Percentiles rank a stretch among this genome's conserved stretches.
Evolutionary conservation across 2,888 invertebrate species (phyloP).

Genomic region (Ophion ellenae): DNA sequence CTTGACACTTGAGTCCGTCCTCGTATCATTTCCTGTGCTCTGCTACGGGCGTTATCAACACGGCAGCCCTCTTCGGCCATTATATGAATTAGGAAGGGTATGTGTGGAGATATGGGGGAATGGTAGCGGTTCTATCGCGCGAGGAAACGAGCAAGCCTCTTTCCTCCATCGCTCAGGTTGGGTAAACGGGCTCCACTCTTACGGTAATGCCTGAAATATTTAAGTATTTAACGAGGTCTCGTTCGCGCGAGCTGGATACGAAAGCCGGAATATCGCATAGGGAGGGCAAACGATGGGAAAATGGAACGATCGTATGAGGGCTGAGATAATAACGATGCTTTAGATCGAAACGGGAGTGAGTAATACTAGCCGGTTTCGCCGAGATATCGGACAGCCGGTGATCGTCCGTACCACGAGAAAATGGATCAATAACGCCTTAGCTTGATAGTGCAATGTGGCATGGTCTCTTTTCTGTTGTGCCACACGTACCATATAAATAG

Average conservation of each 20-base stretch:
- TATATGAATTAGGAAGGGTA: conserved; percentile 43
- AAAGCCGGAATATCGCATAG: neutral
- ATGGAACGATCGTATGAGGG: conserved; percentile 53
- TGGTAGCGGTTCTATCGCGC: neutral
- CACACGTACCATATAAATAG: conserved; percentile 27
- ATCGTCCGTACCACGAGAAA: conserved; percentile 36
- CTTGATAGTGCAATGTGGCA: conserved; percentile 41
- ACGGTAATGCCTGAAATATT: conserved; percentile 58
- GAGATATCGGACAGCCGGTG: conserved; percentile 57
- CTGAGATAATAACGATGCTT: conserved; percentile 8
- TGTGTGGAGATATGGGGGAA: neutral
- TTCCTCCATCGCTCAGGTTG: conserved; percentile 34
- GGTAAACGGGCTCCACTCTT: conserved; percentile 41
- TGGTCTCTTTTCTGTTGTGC: conserved; percentile 13
- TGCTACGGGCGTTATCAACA: conserved; percentile 2
- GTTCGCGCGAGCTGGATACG: conserved; percentile 16
- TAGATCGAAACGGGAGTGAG: conserved; percentile 55
- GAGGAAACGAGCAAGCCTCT: conserved; percentile 7
- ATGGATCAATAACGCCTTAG: conserved; percentile 57
- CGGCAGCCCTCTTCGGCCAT: conserved; percentile 22
- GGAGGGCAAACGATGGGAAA: conserved; percentile 44
- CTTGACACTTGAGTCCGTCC: conserved; percentile 20
- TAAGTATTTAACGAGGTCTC: conserved; percentile 61
- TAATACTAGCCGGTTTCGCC: conserved; percentile 41
- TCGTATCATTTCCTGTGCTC: neutral